A percentile compares a stretch with the other conserved stretches of the same genome.
phyloP scores from a whole-genome alignment of 2,797 vertebrate species.

The Aeoliscus strigatus region DNA sequence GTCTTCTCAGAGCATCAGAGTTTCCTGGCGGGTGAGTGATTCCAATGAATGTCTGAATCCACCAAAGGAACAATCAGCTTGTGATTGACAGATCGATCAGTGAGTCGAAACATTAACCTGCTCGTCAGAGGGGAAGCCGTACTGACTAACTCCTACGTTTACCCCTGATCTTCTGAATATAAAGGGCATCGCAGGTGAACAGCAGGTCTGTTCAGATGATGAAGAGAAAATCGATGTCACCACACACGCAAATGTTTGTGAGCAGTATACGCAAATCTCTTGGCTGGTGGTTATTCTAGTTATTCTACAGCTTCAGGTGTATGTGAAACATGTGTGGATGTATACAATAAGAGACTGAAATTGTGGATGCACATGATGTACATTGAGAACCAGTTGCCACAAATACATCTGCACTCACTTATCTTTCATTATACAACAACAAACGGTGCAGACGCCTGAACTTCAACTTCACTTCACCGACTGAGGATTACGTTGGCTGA shows the following conservation, averaged over 20 bases:
- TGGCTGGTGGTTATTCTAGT: no score
- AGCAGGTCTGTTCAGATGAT: not conserved
- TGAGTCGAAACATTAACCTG: constrained; percentile 1
- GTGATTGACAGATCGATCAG: no score
- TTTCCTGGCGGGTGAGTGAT: constrained; percentile 90
- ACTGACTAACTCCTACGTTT: constrained; percentile 6
- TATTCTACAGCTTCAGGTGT: no score
- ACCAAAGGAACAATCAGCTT: no score
- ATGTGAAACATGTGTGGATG: no score
- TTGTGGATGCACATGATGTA: not conserved
- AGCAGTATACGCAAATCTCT: no score
- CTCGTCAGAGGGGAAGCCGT: not conserved
- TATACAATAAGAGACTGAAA: no score
- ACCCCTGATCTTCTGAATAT: constrained; percentile 6
- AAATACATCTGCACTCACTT: not conserved
- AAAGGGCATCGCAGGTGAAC: constrained; percentile 10
- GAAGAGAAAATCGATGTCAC: no score
- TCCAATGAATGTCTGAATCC: not conserved
- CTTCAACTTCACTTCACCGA: not conserved
- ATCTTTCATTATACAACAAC: not conserved
- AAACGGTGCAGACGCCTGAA: not conserved
- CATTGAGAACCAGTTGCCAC: not conserved
- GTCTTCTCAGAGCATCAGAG: constrained; percentile 94
- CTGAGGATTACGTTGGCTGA: not conserved
- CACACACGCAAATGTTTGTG: no score